These are phyloP conservation scores for Orchesellides sinensis DNA, from an alignment of 2,888 invertebrate species.

Conservation along the genomic window DNA sequence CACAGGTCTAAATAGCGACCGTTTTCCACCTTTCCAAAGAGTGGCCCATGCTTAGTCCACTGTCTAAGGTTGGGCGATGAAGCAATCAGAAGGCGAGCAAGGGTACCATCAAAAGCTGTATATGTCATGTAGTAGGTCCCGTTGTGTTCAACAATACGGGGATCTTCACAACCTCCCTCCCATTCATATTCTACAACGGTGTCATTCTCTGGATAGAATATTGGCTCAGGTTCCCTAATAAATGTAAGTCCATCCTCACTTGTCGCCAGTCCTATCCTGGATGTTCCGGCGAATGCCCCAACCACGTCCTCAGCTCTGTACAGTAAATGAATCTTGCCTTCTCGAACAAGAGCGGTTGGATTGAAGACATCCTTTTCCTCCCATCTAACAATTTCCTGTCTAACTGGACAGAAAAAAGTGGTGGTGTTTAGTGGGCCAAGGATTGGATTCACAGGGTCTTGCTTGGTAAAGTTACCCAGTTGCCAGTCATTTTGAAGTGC, in stretches of 20 bases:
- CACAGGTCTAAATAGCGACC: slow-evolving; percentile 60
- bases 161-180: slow-evolving; percentile 73
- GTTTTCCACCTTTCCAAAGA: slow-evolving; percentile 53
- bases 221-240: slow-evolving; percentile 48
- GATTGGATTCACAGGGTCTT: slow-evolving; percentile 69
- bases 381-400: slow-evolving; percentile 57
- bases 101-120: slow-evolving; percentile 68
- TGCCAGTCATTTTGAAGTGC: slow-evolving; percentile 50
- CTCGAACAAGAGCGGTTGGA: slow-evolving; percentile 67
- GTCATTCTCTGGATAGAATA: slow-evolving; percentile 69
- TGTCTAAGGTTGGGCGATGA: slow-evolving; percentile 55
- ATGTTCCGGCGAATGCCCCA: slow-evolving; percentile 66
- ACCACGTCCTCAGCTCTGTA: slow-evolving; percentile 70
- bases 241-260: slow-evolving; percentile 68
- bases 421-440: slow-evolving; percentile 63
- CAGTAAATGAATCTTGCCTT: slow-evolving; percentile 63
- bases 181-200: slow-evolving; percentile 59
- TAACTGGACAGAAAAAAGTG: slow-evolving; percentile 67
- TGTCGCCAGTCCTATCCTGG: slow-evolving; percentile 68
- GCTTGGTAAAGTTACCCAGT: slow-evolving; percentile 69
- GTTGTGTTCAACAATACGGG: slow-evolving; percentile 59
- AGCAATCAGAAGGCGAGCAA: slow-evolving; percentile 69
- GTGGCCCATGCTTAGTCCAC: slow-evolving; percentile 70
- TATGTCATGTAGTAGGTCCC: slow-evolving; percentile 70
- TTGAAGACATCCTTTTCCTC: slow-evolving; percentile 73